Percentiles rank a stretch among this genome's conserved stretches.
These are phyloP conservation scores for Sebastes miniatus DNA, from an alignment of 2,797 vertebrate species.

Conservation along the genomic window DNA sequence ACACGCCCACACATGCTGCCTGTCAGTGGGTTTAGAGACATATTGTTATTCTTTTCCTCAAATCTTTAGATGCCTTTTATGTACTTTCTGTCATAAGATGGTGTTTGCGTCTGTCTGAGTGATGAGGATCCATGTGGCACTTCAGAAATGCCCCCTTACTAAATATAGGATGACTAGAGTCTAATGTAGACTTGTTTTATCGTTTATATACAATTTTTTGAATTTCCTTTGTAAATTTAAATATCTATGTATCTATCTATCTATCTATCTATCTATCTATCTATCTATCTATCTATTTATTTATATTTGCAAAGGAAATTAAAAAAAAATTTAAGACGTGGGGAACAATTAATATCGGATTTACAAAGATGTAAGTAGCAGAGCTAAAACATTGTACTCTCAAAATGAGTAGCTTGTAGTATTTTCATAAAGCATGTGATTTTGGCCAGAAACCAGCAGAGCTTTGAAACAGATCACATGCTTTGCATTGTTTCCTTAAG, in stretches of 20 bases:
- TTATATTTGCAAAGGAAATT: too few relatives aligned
- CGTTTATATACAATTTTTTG: neutral
- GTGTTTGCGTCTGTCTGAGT: neutral
- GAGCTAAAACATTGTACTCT: neutral
- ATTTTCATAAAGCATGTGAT: neutral
- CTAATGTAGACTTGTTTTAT: neutral
- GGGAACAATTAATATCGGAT: neutral
- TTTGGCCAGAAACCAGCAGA: neutral
- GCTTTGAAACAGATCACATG: conserved; percentile 26
- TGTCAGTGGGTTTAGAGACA: neutral
- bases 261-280: too few relatives aligned
- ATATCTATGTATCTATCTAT: too few relatives aligned
- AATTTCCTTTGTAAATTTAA: neutral
- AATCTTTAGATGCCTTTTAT: conserved; percentile 7
- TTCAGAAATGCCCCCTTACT: neutral
- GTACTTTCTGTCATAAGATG: neutral
- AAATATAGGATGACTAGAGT: neutral
- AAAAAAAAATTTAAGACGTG: neutral
- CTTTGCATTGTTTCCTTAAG: conserved; percentile 35
- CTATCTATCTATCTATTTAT: too few relatives aligned
- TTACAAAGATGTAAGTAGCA: neutral
- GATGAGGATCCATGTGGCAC: neutral
- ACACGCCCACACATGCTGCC: neutral
- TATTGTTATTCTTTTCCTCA: neutral
- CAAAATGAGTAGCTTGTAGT: neutral